phyloP scores from a whole-genome alignment of 2,797 vertebrate species.

The Odontamblyopus lacepedii region DNA sequence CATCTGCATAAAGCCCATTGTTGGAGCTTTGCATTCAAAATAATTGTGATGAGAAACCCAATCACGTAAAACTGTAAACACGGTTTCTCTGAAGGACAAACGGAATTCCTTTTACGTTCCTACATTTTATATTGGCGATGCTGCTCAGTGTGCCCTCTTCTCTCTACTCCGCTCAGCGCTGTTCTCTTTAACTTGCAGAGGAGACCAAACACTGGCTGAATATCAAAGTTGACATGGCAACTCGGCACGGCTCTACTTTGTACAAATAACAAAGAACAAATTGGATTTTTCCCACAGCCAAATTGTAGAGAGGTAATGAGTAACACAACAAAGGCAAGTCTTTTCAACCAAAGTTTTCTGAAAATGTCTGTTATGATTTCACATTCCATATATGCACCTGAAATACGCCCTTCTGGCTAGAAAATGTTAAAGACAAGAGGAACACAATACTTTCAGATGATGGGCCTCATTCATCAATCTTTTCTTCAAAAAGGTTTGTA shows the following conservation, averaged over 20 bases:
- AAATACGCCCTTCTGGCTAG: too few relatives aligned
- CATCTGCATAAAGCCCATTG: not conserved
- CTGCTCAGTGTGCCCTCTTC: not conserved
- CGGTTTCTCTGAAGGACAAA: constrained; percentile 25
- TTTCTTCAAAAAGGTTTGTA: too few relatives aligned
- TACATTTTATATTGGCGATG: not conserved
- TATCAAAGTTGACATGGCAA: constrained; percentile 15
- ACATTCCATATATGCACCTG: too few relatives aligned
- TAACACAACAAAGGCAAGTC: not conserved
- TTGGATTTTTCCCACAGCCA: constrained; percentile 3
- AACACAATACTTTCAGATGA: too few relatives aligned
- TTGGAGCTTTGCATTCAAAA: not conserved
- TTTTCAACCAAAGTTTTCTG: not conserved
- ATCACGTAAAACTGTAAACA: constrained; percentile 5
- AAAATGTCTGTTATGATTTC: too few relatives aligned
- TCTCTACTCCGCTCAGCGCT: not conserved
- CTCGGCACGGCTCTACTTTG: not conserved
- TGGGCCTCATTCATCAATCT: too few relatives aligned
- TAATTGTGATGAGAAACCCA: not conserved
- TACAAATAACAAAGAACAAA: constrained; percentile 24
- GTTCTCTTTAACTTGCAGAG: constrained; percentile 9
- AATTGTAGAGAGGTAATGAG: constrained; percentile 2
- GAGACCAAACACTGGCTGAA: constrained; percentile 1
- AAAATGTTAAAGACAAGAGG: too few relatives aligned
- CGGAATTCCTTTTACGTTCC: constrained; percentile 5